phyloP scores from a whole-genome alignment of 2,113 vertebrate species.

The Alces alces region DNA sequence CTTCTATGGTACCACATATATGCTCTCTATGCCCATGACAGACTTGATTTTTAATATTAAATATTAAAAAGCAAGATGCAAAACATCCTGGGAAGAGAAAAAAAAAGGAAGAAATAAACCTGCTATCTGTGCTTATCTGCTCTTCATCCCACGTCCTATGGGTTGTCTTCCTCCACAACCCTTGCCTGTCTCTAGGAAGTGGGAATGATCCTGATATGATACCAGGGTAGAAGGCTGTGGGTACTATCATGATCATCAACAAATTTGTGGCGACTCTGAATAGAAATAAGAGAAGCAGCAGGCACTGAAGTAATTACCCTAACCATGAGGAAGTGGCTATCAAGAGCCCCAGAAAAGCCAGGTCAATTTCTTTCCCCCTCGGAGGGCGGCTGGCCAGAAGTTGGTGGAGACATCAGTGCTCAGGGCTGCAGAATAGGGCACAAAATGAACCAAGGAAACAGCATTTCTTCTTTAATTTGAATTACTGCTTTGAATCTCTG shows the following conservation, averaged over 20 bases:
- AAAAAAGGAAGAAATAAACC: neutral
- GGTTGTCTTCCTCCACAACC: neutral
- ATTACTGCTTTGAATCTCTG: neutral
- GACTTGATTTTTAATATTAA: neutral
- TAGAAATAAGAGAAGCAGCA: neutral
- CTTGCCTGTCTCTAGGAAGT: neutral
- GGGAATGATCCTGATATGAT: neutral
- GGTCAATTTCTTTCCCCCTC: neutral
- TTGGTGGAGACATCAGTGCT: neutral
- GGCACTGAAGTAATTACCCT: neutral
- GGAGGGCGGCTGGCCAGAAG: neutral
- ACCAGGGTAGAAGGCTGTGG: no score
- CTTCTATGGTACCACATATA: neutral
- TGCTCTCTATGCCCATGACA: neutral
- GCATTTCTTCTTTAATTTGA: neutral
- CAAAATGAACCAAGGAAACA: neutral
- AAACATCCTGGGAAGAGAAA: neutral
- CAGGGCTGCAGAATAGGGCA: neutral
- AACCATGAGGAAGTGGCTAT: neutral
- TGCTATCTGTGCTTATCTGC: accelerated
- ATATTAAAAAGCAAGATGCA: neutral
- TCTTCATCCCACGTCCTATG: no score
- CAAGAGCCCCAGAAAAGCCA: neutral
- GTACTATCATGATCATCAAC: neutral
- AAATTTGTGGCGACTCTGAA: neutral